These are phyloP conservation scores for Chironomus striatipennis DNA, from an alignment of 1,140 invertebrate genomes.

Conservation along the genomic window DNA sequence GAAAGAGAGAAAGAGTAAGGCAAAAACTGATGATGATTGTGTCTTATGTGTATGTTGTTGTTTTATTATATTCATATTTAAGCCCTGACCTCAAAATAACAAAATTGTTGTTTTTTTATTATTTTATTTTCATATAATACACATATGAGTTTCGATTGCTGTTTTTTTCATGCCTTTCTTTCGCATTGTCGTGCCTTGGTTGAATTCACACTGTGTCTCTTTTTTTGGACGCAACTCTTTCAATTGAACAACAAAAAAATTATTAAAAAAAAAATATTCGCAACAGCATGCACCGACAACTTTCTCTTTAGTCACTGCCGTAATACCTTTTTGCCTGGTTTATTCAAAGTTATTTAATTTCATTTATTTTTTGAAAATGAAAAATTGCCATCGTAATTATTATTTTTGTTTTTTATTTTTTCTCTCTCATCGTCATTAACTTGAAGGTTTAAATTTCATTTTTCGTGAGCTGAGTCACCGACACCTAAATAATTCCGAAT, in stretches of 20 bases:
- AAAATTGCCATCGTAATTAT: no score
- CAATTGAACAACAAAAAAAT: not conserved
- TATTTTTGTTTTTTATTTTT: no score
- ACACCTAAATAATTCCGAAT: no score
- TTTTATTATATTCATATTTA: slow-evolving; percentile 10
- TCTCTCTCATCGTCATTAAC: no score
- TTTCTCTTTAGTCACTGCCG: not conserved
- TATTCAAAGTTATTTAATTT: slow-evolving; percentile 12
- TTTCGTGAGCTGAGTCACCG: no score
- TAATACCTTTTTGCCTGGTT: not conserved
- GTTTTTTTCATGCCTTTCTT: slow-evolving; percentile 1
- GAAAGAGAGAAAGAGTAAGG: not conserved
- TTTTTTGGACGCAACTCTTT: not conserved
- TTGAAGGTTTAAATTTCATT: no score
- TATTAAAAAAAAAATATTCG: not conserved
- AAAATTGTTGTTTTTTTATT: not conserved
- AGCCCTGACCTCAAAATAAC: slow-evolving; percentile 5
- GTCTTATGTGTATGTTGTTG: not conserved
- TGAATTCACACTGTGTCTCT: not conserved
- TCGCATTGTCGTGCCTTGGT: not conserved
- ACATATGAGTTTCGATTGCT: not conserved
- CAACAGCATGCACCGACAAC: not conserved
- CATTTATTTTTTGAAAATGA: not conserved
- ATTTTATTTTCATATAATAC: slow-evolving; percentile 7
- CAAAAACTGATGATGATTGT: not conserved